These are phyloP conservation scores for Ianthella basta DNA, from an alignment of 37 sponge, comb jelly and placozoan genomes.

Conservation along the genomic window DNA sequence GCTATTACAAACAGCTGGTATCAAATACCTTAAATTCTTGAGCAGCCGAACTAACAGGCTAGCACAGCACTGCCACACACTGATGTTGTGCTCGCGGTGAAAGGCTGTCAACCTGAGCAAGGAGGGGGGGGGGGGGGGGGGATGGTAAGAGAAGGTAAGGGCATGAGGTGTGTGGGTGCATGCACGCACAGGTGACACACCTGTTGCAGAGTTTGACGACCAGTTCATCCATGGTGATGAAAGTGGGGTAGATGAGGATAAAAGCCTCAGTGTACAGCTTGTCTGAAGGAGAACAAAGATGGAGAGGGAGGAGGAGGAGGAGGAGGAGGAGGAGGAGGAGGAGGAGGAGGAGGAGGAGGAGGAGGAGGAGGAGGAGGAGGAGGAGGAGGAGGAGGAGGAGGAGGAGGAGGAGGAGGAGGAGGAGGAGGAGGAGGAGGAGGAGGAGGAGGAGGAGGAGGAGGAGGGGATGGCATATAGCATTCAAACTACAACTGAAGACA, in stretches of 20 bases:
- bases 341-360: not conserved
- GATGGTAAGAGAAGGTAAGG: not conserved
- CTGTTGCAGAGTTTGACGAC: slow-evolving; percentile 67
- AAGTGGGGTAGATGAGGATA: slow-evolving; percentile 82
- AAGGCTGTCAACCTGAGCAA: slow-evolving; percentile 53
- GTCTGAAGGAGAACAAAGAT: slow-evolving; percentile 37
- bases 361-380: not conserved
- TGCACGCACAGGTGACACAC: slow-evolving; percentile 2
- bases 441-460: not conserved
- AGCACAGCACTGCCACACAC: slow-evolving; percentile 71
- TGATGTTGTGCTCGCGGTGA: slow-evolving; percentile 38
- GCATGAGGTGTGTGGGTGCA: not conserved
- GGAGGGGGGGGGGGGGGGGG: not conserved
- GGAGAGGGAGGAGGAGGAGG: not conserved
- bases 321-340: not conserved
- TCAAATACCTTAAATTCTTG: slow-evolving; percentile 58
- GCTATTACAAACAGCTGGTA: too few species aligned
- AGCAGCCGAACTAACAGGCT: slow-evolving; percentile 72
- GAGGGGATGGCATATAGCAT: not conserved
- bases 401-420: not conserved
- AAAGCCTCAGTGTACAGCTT: slow-evolving; percentile 87
- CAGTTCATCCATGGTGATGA: slow-evolving; percentile 73
- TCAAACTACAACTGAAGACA: too few species aligned
- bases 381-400: not conserved
- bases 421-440: not conserved